Conservation (phyloP, 2,888 invertebrate genomes). For the Drosophila robusta region DNA sequence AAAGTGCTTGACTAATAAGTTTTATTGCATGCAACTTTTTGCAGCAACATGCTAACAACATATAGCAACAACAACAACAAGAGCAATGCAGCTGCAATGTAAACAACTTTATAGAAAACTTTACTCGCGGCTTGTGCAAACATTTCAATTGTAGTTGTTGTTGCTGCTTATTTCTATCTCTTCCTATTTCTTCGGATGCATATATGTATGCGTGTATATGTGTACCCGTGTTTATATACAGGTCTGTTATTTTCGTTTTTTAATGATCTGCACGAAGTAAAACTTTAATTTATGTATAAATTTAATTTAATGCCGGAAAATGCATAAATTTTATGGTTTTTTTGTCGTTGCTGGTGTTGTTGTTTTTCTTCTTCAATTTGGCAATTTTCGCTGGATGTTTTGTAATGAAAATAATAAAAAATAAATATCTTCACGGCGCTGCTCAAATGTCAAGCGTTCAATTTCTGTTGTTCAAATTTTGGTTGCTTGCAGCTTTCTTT, state of each 20-base stretch:
- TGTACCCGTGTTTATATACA: neutral
- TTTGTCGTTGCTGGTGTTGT: neutral
- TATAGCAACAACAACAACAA: slow-evolving; percentile 31
- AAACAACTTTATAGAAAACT: slow-evolving; percentile 56
- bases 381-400: slow-evolving; percentile 48
- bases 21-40: slow-evolving; percentile 64
- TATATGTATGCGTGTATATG: neutral
- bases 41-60: slow-evolving; percentile 48
- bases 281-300: slow-evolving; percentile 81
- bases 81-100: slow-evolving; percentile 61
- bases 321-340: slow-evolving; percentile 58
- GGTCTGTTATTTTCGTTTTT: slow-evolving; percentile 36
- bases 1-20: slow-evolving; percentile 56
- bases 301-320: slow-evolving; percentile 80
- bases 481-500: slow-evolving; percentile 47
- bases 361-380: slow-evolving; percentile 15
- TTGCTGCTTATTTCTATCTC: slow-evolving; percentile 12
- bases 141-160: slow-evolving; percentile 38
- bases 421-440: slow-evolving; percentile 23
- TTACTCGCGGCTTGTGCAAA: slow-evolving; percentile 52
- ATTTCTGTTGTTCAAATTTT: slow-evolving; percentile 33
- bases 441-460: slow-evolving; percentile 60
- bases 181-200: slow-evolving; percentile 31
- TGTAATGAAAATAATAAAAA: slow-evolving; percentile 52
- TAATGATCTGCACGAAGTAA: slow-evolving; percentile 81